Conservation (phyloP, 2,797 vertebrate species). For the Parambassis ranga region DNA sequence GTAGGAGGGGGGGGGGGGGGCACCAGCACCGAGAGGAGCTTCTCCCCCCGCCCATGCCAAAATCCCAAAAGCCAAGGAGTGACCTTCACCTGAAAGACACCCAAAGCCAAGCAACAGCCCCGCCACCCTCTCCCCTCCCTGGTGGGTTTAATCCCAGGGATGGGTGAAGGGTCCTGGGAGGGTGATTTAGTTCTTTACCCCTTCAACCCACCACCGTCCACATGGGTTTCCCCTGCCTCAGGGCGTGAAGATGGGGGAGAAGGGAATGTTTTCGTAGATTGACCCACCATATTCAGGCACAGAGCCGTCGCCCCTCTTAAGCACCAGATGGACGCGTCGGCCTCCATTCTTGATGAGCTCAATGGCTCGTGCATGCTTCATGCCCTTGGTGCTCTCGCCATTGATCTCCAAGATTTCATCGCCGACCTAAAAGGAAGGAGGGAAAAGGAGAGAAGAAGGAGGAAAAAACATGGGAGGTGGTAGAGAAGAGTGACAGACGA, state of each 20-base stretch:
- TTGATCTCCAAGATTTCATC: constrained; percentile 99
- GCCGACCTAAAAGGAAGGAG: constrained; percentile 83
- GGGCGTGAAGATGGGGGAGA: constrained; percentile 98
- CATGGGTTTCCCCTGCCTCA: constrained; percentile 83
- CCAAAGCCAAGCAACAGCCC: constrained; percentile 29
- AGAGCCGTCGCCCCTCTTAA: constrained; percentile 97
- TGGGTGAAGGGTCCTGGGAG: constrained; percentile 47
- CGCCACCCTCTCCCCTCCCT: constrained; percentile 34
- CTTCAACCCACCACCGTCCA: constrained; percentile 59
- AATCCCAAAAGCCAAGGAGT: constrained; percentile 50
- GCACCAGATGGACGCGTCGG: constrained; percentile 92
- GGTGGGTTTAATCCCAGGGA: constrained; percentile 84
- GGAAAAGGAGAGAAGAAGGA: neutral
- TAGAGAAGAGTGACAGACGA: constrained; percentile 7
- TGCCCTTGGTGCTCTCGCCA: constrained; percentile 97
- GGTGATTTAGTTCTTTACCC: constrained; percentile 48
- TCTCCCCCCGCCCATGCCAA: constrained; percentile 67
- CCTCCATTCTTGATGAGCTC: constrained; percentile 99
- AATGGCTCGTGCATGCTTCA: constrained; percentile 98
- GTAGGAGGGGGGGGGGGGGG: constrained; percentile 47
- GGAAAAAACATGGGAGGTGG: neutral
- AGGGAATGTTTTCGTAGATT: constrained; percentile 99
- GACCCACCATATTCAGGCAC: constrained; percentile 99
- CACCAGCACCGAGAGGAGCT: constrained; percentile 76
- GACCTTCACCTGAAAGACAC: constrained; percentile 67